Percentiles rank a stretch among this genome's conserved stretches.
Evolutionary conservation across 2,797 vertebrate genomes (phyloP).

Genomic region (Ptychobarbus kaznakovi): DNA sequence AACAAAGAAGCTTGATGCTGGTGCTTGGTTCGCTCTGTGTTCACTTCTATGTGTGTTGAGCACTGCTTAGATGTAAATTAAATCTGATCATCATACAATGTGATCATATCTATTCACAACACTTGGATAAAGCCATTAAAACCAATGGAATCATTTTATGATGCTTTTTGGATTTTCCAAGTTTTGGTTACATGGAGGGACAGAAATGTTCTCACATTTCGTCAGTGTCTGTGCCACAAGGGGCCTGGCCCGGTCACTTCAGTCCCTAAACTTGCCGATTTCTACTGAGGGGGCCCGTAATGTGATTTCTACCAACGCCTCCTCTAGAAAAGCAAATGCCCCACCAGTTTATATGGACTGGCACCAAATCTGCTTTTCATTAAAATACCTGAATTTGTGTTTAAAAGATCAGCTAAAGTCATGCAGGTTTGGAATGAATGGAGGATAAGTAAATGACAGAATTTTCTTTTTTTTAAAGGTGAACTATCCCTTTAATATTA

Average conservation of each 20-base stretch:
- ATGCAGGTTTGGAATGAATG: background rate
- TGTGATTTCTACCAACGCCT: background rate
- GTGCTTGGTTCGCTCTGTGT: background rate
- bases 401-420: background rate
- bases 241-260: background rate
- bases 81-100: background rate
- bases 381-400: background rate
- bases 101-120: background rate
- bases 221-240: background rate
- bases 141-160: background rate
- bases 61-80: background rate
- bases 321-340: background rate
- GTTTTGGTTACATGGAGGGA: background rate
- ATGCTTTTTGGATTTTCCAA: too few relatives aligned
- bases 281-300: background rate
- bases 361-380: background rate
- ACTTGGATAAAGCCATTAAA: background rate
- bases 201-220: background rate
- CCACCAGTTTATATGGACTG: background rate
- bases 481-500: background rate
- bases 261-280: background rate
- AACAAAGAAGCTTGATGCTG: background rate
- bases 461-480: background rate
- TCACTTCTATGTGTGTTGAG: background rate
- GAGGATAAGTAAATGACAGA: background rate